Evolutionary conservation across 1,140 invertebrate genomes (phyloP).

Genomic region (Calephelis virginiensis): DNA sequence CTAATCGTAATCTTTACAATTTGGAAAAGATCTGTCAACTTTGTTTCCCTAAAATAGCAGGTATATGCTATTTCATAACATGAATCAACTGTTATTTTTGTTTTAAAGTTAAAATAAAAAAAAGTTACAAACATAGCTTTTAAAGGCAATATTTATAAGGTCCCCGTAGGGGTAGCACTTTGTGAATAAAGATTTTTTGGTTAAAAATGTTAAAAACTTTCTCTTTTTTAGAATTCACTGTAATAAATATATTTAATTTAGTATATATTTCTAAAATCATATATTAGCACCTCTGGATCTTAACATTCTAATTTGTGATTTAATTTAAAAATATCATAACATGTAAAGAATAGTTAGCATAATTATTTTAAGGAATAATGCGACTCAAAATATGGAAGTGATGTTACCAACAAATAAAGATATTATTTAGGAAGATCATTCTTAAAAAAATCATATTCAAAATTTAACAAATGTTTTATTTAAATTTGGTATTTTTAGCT

Average conservation of each 20-base stretch:
- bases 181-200: constrained; percentile 35
- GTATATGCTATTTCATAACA: too few relatives aligned
- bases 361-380: background rate
- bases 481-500: too few relatives aligned
- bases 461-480: too few relatives aligned
- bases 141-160: constrained; percentile 39
- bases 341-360: background rate
- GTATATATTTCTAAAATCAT: constrained; percentile 5
- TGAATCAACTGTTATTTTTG: constrained; percentile 4
- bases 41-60: too few relatives aligned
- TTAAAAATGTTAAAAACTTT: background rate
- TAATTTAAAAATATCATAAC: constrained; percentile 2
- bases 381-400: too few relatives aligned
- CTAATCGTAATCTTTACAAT: too few relatives aligned
- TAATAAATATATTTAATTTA: background rate
- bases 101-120: background rate
- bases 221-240: background rate
- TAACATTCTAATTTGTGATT: constrained; percentile 4
- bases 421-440: too few relatives aligned
- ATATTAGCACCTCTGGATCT: constrained; percentile 19
- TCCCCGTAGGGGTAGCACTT: constrained; percentile 51
- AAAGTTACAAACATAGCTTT: constrained; percentile 4
- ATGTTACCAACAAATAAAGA: too few relatives aligned
- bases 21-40: too few relatives aligned
- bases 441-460: too few relatives aligned